Percentiles rank a stretch among this genome's conserved stretches.
These are phyloP conservation scores for Diachasmimorpha longicaudata DNA, from an alignment of 1,140 invertebrate genomes.

Conservation along the genomic window DNA sequence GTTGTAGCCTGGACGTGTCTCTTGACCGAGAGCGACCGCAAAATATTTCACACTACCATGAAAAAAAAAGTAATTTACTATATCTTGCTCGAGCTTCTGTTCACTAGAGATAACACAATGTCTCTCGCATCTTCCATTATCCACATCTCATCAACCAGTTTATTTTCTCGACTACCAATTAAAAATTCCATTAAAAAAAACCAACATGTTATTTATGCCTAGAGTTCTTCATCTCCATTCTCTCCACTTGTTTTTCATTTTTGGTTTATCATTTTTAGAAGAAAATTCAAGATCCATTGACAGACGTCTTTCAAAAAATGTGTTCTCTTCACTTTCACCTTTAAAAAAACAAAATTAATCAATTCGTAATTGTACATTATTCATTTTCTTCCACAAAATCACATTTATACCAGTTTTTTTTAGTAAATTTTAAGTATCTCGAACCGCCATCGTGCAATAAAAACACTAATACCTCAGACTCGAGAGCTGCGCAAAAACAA, in stretches of 20 bases:
- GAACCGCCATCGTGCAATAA: conserved; percentile 21
- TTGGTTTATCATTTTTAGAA: background rate
- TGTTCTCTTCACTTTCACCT: background rate
- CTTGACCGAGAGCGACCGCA: conserved; percentile 33
- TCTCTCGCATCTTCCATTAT: background rate
- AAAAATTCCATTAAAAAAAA: background rate
- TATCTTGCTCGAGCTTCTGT: conserved; percentile 2
- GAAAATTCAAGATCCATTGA: background rate
- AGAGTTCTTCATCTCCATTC: background rate
- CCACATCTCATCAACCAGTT: background rate
- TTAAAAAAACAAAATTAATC: background rate
- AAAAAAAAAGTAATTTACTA: conserved; percentile 3
- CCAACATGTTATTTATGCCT: background rate
- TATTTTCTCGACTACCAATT: background rate
- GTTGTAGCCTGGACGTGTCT: conserved; percentile 46
- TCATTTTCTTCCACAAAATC: background rate
- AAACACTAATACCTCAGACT: background rate
- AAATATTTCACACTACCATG: background rate
- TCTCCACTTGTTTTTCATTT: background rate
- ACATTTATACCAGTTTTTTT: conserved; percentile 16
- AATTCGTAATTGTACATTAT: background rate
- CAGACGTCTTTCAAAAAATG: background rate
- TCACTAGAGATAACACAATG: background rate
- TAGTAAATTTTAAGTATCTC: conserved; percentile 22
- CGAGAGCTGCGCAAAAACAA: background rate